Conservation (phyloP, 2,888 invertebrate species). For the Ephialtes manifestator region DNA sequence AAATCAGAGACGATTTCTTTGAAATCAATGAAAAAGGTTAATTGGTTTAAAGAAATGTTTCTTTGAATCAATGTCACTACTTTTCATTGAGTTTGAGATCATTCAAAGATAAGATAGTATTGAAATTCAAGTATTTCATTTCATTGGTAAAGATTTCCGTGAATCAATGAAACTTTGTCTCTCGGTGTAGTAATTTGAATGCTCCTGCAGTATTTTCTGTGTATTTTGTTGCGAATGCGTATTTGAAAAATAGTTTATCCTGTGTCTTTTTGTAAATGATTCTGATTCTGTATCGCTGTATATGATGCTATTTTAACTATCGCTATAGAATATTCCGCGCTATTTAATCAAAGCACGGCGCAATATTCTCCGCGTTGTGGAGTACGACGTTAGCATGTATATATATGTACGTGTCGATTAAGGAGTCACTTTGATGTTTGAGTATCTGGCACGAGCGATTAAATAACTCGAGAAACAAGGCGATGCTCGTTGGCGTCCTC, state of each 20-base stretch:
- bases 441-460: slow-evolving; percentile 79
- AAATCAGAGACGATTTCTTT: too few relatives aligned
- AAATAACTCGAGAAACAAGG: slow-evolving; percentile 76
- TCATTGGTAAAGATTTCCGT: too few relatives aligned
- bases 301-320: background rate
- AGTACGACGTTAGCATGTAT: background rate
- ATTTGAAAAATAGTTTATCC: background rate
- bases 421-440: slow-evolving; percentile 77
- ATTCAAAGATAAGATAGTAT: too few relatives aligned
- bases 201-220: background rate
- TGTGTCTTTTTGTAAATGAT: background rate
- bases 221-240: background rate
- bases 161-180: too few relatives aligned
- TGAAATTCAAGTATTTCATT: too few relatives aligned
- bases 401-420: slow-evolving; percentile 80
- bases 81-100: too few relatives aligned
- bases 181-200: background rate
- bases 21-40: too few relatives aligned
- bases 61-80: too few relatives aligned
- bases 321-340: background rate
- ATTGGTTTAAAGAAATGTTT: too few relatives aligned
- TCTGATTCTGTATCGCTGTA: background rate
- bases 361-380: background rate
- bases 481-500: slow-evolving; percentile 58
- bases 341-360: background rate